Conservation (phyloP, 1,140 invertebrate species). For the Harlomillsia oculata region DNA sequence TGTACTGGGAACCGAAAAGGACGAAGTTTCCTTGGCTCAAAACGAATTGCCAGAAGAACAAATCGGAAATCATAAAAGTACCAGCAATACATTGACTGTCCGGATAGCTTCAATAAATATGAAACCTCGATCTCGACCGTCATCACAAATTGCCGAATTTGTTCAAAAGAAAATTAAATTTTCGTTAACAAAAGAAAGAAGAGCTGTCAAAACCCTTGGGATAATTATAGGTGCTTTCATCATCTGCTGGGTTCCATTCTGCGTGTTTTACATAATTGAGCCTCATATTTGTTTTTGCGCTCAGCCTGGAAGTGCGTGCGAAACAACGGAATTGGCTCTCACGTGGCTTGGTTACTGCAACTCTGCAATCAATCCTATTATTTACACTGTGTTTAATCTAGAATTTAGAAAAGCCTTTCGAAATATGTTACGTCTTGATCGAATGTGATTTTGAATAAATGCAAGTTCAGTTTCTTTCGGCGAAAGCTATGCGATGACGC, state of each 20-base stretch:
- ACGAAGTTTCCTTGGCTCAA: not conserved
- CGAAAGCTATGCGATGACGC: too few species aligned
- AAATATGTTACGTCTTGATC: too few species aligned
- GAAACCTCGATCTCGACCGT: not conserved
- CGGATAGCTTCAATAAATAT: not conserved
- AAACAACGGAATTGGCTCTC: conserved; percentile 69
- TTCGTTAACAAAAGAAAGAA: conserved; percentile 72
- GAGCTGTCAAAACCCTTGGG: conserved; percentile 83
- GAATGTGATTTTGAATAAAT: too few species aligned
- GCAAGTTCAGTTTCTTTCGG: too few species aligned
- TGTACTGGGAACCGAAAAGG: not conserved
- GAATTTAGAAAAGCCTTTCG: conserved; percentile 86
- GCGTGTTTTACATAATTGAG: conserved; percentile 88
- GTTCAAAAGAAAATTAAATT: conserved; percentile 87
- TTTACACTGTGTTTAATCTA: conserved; percentile 89
- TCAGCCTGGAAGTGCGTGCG: conserved; percentile 70
- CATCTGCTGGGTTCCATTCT: conserved; percentile 79
- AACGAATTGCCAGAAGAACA: not conserved
- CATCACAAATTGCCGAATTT: conserved; percentile 55
- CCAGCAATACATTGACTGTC: not conserved
- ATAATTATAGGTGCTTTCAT: conserved; percentile 84
- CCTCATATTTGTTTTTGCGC: conserved; percentile 68
- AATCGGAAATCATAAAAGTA: not conserved
- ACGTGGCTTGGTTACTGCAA: conserved; percentile 84
- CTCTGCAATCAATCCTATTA: conserved; percentile 86